phyloP scores from a whole-genome alignment of 2,113 vertebrate genomes.

The Mixornis gularis region DNA sequence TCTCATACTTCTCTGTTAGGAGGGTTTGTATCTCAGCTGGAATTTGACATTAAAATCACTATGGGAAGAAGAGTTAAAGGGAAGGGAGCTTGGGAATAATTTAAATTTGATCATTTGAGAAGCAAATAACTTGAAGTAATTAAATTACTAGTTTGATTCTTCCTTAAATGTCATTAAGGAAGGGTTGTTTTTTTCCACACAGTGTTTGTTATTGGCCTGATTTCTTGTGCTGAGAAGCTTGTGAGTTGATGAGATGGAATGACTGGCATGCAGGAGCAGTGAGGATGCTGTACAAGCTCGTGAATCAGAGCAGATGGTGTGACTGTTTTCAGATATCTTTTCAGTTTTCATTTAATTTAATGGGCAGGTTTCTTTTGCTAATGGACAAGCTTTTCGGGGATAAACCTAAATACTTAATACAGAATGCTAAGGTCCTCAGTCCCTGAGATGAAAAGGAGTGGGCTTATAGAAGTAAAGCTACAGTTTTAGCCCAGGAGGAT shows the following conservation, averaged over 20 bases:
- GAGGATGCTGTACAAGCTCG: neutral
- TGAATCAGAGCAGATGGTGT: slow-evolving; percentile 57
- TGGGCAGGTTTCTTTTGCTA: neutral
- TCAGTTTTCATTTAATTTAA: neutral
- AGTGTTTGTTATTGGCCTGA: slow-evolving; percentile 16
- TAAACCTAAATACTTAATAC: slow-evolving; percentile 13
- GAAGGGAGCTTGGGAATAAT: neutral
- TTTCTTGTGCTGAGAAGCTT: neutral
- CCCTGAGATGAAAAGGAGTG: slow-evolving; percentile 5
- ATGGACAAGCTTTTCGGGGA: neutral
- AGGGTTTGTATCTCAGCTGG: slow-evolving; percentile 25
- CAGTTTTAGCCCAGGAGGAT: slow-evolving; percentile 11
- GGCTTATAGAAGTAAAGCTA: slow-evolving; percentile 9
- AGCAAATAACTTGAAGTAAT: neutral
- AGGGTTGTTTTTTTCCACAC: neutral
- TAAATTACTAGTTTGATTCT: neutral
- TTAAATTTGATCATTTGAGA: neutral
- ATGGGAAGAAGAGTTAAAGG: neutral
- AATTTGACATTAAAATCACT: slow-evolving; percentile 14
- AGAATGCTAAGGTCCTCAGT: neutral
- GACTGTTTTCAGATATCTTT: slow-evolving; percentile 23
- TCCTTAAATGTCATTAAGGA: slow-evolving; percentile 5
- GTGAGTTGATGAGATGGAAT: slow-evolving; percentile 7
- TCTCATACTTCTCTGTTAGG: neutral
- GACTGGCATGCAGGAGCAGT: slow-evolving; percentile 7